Evolutionary conservation across 2,888 invertebrate species (phyloP).

Genomic region (Lumbricus terrestris): DNA sequence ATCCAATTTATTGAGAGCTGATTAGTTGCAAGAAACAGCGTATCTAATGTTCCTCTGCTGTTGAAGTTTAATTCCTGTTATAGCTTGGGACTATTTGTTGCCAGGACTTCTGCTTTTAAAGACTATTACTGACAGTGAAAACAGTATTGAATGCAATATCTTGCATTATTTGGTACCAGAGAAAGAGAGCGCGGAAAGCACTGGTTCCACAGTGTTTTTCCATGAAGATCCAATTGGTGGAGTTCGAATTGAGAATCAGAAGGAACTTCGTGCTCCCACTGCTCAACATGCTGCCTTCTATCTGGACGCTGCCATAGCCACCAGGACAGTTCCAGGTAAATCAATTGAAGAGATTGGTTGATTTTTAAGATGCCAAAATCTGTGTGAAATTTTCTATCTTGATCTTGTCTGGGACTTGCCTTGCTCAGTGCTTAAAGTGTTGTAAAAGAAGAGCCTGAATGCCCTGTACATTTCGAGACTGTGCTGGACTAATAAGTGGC

Average conservation of each 20-base stretch:
- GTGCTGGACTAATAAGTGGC: too few species aligned
- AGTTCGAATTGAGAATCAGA: conserved; percentile 81
- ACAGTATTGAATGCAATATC: background rate
- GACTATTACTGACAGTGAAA: background rate
- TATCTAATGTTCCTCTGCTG: background rate
- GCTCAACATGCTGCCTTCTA: conserved; percentile 93
- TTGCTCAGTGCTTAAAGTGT: too few species aligned
- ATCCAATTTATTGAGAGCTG: background rate
- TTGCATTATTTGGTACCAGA: background rate
- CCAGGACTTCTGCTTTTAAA: background rate
- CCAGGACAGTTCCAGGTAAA: conserved; percentile 47
- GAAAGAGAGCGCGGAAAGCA: background rate
- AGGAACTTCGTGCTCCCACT: conserved; percentile 88
- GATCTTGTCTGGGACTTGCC: background rate
- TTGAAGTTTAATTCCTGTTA: background rate
- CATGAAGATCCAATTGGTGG: conserved; percentile 60
- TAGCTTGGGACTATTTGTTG: background rate
- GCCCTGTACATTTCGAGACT: too few species aligned
- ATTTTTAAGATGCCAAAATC: background rate
- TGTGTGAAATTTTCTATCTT: background rate
- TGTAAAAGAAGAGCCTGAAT: too few species aligned
- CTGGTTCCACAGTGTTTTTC: conserved; percentile 7
- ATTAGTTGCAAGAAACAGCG: background rate
- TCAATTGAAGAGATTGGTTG: background rate
- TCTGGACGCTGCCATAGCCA: conserved; percentile 86